phyloP scores from a whole-genome alignment of 2,888 invertebrate species.

The Drosophila hamatofila region DNA sequence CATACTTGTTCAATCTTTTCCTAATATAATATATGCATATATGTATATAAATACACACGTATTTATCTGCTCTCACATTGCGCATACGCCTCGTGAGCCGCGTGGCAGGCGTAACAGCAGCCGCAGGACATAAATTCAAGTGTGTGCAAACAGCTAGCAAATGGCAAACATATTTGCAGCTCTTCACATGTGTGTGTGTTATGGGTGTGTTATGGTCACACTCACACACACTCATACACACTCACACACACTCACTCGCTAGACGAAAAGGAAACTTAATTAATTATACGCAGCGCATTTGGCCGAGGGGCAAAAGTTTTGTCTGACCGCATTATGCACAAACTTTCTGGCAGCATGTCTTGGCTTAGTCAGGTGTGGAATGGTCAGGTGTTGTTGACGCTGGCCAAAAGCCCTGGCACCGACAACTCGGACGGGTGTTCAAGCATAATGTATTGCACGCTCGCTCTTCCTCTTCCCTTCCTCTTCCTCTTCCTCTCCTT shows the following conservation, averaged over 20 bases:
- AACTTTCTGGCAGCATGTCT: constrained; percentile 45
- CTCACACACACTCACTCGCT: background rate
- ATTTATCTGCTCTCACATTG: background rate
- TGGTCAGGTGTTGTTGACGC: constrained; percentile 27
- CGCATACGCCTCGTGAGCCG: constrained; percentile 3
- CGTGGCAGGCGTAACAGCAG: background rate
- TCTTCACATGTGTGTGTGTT: constrained; percentile 5
- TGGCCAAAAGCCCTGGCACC: constrained; percentile 8
- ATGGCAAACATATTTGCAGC: constrained; percentile 31
- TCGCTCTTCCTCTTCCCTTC: background rate
- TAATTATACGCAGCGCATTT: constrained; percentile 57
- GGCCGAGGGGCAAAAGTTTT: constrained; percentile 47
- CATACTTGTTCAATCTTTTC: background rate
- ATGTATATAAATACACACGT: no score
- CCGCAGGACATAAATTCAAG: constrained; percentile 37
- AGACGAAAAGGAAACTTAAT: constrained; percentile 51
- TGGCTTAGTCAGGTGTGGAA: background rate
- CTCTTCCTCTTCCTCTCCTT: background rate
- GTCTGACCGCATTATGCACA: constrained; percentile 59
- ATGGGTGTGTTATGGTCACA: background rate
- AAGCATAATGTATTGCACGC: constrained; percentile 22
- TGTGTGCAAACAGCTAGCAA: constrained; percentile 34
- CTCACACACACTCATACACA: background rate
- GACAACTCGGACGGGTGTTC: constrained; percentile 1
- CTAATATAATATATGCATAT: background rate